These are phyloP conservation scores for Galerucella nymphaeae DNA, from an alignment of 2,888 invertebrate species.

Conservation along the genomic window DNA sequence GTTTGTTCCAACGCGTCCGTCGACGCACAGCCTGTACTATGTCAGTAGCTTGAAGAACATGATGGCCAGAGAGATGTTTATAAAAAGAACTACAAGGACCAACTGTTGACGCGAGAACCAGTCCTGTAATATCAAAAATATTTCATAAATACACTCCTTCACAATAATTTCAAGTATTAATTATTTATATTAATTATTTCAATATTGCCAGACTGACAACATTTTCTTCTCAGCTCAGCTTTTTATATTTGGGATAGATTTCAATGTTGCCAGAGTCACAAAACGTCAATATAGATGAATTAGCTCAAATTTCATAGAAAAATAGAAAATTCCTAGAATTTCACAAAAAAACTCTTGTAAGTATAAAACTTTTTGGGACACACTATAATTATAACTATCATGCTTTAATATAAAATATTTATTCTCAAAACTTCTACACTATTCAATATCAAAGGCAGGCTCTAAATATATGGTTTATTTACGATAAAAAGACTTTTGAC, in stretches of 20 bases:
- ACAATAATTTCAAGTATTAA: not conserved
- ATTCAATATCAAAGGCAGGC: constrained; percentile 7
- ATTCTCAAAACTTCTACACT: not conserved
- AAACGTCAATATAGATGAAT: too few species aligned
- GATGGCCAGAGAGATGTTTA: constrained; percentile 93
- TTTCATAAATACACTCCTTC: constrained; percentile 12
- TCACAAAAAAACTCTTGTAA: too few species aligned
- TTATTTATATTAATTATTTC: too few species aligned
- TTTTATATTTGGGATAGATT: too few species aligned
- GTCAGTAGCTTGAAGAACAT: constrained; percentile 96
- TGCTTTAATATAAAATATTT: not conserved
- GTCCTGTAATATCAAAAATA: constrained; percentile 74
- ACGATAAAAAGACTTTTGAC: too few species aligned
- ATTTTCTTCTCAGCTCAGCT: too few species aligned
- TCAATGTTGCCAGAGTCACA: too few species aligned
- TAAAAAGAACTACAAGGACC: constrained; percentile 91
- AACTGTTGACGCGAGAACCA: constrained; percentile 97
- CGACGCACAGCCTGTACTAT: constrained; percentile 76
- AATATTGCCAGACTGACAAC: too few species aligned
- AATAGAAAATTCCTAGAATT: too few species aligned
- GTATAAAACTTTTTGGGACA: too few species aligned
- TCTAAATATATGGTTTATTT: too few species aligned
- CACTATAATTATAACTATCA: not conserved
- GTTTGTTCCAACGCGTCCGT: constrained; percentile 46
- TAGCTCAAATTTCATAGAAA: too few species aligned